Evolutionary conservation across 1,140 invertebrate genomes (phyloP), one percentile per base, ranked within the genome.

Genomic region (Drosophila bocki): DNA sequence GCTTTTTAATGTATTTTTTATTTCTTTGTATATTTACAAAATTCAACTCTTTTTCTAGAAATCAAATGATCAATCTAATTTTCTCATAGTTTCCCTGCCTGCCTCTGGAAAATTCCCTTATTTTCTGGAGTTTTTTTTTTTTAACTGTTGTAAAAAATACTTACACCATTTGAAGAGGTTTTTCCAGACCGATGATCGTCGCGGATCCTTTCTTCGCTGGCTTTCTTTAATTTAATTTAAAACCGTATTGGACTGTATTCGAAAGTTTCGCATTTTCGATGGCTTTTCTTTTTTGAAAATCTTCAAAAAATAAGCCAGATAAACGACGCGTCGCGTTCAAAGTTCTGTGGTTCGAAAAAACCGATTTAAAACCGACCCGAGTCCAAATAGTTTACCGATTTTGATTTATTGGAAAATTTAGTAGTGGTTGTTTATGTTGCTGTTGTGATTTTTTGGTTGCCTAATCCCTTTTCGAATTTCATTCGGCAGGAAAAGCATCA

Each of bases 231-330:
- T 22, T 44, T 76, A 58, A 41, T 83, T 56, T 62, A 59, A 74
- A 80, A 58, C 68, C 83, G 80, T 51, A 70, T 80, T 70, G 76
- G 67, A 87, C 84, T 83, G 71, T 87, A 77, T 87, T 87, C 76
- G 83, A 87, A 79, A 67, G 65, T 68, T 62, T 37, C 47, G 65
- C 80, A 88, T 87, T 81, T 68, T 44, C 22, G 17, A 9, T 42
- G 39, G 39, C 29, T 41, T 22, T 29, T 13, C 42, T 75, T 33
- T 65, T 82, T 77, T 51, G 64, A 83, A 82, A 76, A 75, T 64
- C 72, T 87, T 87, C 68, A 8, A 74, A 74, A 74, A 57, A 11
- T 22, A 29, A 60, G 7, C 33, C 33, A 32, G 45, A 44, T 22
- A 39, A 22, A 41, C 41, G 57, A 41, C 63, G 50, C 57, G 51